Conservation (phyloP, 2,113 vertebrate species). For the Cyprinus carpio region DNA sequence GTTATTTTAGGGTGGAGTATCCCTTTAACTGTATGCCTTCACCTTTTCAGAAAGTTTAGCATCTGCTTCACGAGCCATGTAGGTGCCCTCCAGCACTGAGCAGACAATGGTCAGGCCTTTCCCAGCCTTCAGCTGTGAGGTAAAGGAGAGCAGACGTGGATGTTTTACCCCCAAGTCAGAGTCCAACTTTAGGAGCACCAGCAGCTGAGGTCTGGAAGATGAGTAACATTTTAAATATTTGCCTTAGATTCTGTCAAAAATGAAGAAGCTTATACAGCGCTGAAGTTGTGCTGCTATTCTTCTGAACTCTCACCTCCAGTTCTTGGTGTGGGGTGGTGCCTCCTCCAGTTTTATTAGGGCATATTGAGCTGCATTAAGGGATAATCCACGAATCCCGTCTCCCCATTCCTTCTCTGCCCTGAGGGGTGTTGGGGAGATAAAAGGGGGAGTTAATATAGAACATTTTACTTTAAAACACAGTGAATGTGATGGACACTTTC, state of each 20-base stretch:
- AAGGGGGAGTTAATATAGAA: no score
- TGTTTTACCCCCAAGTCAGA: conserved; percentile 83
- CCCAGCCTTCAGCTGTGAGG: conserved; percentile 91
- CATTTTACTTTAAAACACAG: no score
- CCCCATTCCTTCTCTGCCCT: conserved; percentile 95
- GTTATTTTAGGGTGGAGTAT: no score
- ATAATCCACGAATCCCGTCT: conserved; percentile 92
- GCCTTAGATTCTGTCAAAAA: no score
- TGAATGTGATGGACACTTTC: no score
- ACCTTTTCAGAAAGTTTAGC: conserved; percentile 87
- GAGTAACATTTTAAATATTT: no score
- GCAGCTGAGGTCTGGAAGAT: conserved; percentile 80
- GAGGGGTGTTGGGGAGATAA: no score
- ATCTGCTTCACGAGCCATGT: conserved; percentile 80
- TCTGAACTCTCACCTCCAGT: conserved; percentile 77
- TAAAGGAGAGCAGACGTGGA: conserved; percentile 88
- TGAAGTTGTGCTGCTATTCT: no score
- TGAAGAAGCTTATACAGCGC: no score
- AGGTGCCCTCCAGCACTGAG: conserved; percentile 89
- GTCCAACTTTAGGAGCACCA: conserved; percentile 89
- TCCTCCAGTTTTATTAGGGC: conserved; percentile 91
- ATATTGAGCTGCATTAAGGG: conserved; percentile 91
- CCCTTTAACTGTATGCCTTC: conserved; percentile 8
- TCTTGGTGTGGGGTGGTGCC: conserved; percentile 89
- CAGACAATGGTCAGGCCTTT: conserved; percentile 93